Percentiles rank a stretch among this genome's conserved stretches.
Conservation (phyloP, 2,113 vertebrate species). For the Tympanuchus pallidicinctus region DNA sequence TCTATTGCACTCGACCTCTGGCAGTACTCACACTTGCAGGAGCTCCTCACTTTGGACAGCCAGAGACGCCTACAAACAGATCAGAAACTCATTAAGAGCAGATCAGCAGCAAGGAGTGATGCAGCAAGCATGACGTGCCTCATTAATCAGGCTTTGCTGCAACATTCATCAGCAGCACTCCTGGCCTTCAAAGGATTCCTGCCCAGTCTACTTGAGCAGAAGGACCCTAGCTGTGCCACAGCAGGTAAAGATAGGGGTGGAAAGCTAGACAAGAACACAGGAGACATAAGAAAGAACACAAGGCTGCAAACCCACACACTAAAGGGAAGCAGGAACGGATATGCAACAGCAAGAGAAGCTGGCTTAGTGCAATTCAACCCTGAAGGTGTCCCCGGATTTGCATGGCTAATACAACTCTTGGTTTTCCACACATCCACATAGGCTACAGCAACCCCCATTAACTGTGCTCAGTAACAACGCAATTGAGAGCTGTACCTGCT, state of each 20-base stretch:
- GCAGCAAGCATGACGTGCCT: background rate
- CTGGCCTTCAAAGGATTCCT: background rate
- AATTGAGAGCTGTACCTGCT: conserved; percentile 66
- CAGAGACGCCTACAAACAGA: conserved; percentile 76
- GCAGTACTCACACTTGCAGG: conserved; percentile 80
- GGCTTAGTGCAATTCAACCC: background rate
- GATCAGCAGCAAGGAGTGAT: background rate
- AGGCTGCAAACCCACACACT: background rate
- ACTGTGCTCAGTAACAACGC: background rate
- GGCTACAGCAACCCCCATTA: background rate
- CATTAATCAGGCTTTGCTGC: background rate
- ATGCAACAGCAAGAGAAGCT: background rate
- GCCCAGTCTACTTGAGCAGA: background rate
- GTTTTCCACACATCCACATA: background rate
- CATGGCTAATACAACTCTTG: background rate
- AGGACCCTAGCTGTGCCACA: background rate
- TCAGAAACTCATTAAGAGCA: conserved; percentile 4
- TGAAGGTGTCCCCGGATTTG: background rate
- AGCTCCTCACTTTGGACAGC: conserved; percentile 76
- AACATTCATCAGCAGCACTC: background rate
- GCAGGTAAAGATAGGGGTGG: background rate
- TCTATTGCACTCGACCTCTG: background rate
- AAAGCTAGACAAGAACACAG: background rate
- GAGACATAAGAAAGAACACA: background rate
- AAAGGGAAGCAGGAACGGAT: background rate